phyloP scores from a whole-genome alignment of 2,888 invertebrate genomes.

The Leucoma salicis region DNA sequence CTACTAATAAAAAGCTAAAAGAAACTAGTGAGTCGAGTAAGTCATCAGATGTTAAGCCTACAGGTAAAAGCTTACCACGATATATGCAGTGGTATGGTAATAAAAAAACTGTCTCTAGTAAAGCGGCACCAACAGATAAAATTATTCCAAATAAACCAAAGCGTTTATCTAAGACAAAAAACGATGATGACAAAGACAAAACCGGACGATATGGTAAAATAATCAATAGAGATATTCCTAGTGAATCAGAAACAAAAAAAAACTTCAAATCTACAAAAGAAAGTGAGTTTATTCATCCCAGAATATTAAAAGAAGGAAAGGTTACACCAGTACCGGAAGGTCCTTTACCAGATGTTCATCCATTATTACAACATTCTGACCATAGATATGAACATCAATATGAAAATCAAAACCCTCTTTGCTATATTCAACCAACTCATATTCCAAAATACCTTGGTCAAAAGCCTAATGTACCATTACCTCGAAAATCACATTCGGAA shows the following conservation, averaged over 20 bases:
- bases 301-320: slow-evolving; percentile 73
- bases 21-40: slow-evolving; percentile 49
- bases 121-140: slow-evolving; percentile 67
- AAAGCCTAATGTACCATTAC: slow-evolving; percentile 72
- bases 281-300: slow-evolving; percentile 76
- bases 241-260: slow-evolving; percentile 76
- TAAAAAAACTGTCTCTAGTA: slow-evolving; percentile 74
- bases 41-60: slow-evolving; percentile 50
- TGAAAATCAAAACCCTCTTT: slow-evolving; percentile 77
- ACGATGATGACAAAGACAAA: slow-evolving; percentile 59
- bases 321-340: slow-evolving; percentile 75
- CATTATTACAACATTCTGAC: slow-evolving; percentile 89
- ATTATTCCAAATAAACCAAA: slow-evolving; percentile 71
- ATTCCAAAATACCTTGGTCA: slow-evolving; percentile 84
- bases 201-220: slow-evolving; percentile 70
- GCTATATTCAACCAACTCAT: slow-evolving; percentile 82
- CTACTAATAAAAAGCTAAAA: slow-evolving; percentile 52
- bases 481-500: slow-evolving; percentile 51
- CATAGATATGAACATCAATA: slow-evolving; percentile 87
- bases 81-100: slow-evolving; percentile 92
- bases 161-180: slow-evolving; percentile 63
- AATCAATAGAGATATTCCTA: slow-evolving; percentile 62
- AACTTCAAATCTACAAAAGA: slow-evolving; percentile 82
- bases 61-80: slow-evolving; percentile 82
- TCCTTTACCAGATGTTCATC: slow-evolving; percentile 81